Percentiles rank a stretch among this genome's conserved stretches.
Conservation (phyloP, 2,797 vertebrate genomes). For the Gymnothorax javanicus region DNA sequence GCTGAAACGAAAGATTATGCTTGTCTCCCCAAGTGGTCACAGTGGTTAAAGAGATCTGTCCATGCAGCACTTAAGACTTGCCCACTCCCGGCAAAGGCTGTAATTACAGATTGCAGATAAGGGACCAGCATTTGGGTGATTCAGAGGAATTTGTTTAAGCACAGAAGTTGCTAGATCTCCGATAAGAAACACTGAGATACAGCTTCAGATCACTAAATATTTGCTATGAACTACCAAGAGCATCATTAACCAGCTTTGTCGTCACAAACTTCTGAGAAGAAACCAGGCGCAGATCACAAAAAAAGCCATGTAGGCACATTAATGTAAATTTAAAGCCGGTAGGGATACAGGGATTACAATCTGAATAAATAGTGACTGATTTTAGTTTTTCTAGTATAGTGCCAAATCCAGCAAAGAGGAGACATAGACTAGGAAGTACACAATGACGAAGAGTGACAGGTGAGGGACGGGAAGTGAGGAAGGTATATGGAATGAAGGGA, state of each 20-base stretch:
- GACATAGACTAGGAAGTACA: too few species aligned
- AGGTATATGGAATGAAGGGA: too few species aligned
- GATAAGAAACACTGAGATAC: conserved; percentile 1
- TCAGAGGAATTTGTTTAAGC: conserved; percentile 61
- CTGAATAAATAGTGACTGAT: too few species aligned
- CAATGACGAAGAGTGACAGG: too few species aligned
- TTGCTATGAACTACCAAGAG: background rate
- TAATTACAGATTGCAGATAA: conserved; percentile 71
- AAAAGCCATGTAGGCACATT: too few species aligned
- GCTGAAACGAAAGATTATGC: conserved; percentile 67
- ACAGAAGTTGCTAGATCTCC: conserved; percentile 28
- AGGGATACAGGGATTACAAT: too few species aligned
- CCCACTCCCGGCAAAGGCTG: conserved; percentile 53
- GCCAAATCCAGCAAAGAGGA: too few species aligned
- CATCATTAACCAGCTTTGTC: background rate
- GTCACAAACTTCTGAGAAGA: too few species aligned
- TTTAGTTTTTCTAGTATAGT: too few species aligned
- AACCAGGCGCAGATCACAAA: too few species aligned
- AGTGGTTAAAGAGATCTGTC: conserved; percentile 62
- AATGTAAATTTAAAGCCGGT: too few species aligned
- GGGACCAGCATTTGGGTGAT: conserved; percentile 59
- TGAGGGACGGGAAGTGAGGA: too few species aligned
- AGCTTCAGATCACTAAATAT: background rate
- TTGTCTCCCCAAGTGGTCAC: conserved; percentile 65
- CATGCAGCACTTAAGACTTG: conserved; percentile 35